phyloP scores from a whole-genome alignment of 1,140 invertebrate genomes.

The Drosophila triauraria region DNA sequence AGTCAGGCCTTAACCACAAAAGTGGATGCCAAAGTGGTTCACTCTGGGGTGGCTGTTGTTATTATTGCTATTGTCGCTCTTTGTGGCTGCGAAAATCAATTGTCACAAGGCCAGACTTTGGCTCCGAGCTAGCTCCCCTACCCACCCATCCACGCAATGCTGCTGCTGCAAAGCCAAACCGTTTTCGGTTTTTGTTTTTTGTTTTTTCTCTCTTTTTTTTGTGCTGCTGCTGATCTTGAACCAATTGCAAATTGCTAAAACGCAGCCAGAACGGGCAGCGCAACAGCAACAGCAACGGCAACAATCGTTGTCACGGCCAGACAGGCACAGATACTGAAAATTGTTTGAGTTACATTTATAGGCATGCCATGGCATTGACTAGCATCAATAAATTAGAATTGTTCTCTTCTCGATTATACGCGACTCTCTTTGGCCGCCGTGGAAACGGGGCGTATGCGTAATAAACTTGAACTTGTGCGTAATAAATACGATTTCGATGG shows the following conservation, averaged over 20 bases:
- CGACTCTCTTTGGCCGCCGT: background rate
- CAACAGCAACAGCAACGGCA: slow-evolving; percentile 7
- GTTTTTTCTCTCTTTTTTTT: slow-evolving; percentile 16
- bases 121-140: background rate
- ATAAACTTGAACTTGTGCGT: slow-evolving; percentile 75
- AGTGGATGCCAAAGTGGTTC: slow-evolving; percentile 49
- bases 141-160: slow-evolving; percentile 31
- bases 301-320: slow-evolving; percentile 53
- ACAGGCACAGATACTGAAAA: slow-evolving; percentile 55
- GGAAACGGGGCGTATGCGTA: slow-evolving; percentile 56
- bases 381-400: slow-evolving; percentile 67
- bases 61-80: slow-evolving; percentile 22
- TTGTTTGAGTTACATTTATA: slow-evolving; percentile 59
- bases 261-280: slow-evolving; percentile 28
- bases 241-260: slow-evolving; percentile 78
- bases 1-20: slow-evolving; percentile 53
- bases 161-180: slow-evolving; percentile 42
- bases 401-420: slow-evolving; percentile 33
- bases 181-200: slow-evolving; percentile 17
- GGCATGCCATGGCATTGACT: slow-evolving; percentile 61
- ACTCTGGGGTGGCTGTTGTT: slow-evolving; percentile 30
- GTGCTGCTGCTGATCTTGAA: slow-evolving; percentile 72
- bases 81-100: slow-evolving; percentile 57
- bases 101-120: slow-evolving; percentile 52
- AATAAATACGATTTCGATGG: slow-evolving; percentile 8